Evolutionary conservation across 2,888 invertebrate genomes (phyloP).

Genomic region (Nesidiocoris tenuis): DNA sequence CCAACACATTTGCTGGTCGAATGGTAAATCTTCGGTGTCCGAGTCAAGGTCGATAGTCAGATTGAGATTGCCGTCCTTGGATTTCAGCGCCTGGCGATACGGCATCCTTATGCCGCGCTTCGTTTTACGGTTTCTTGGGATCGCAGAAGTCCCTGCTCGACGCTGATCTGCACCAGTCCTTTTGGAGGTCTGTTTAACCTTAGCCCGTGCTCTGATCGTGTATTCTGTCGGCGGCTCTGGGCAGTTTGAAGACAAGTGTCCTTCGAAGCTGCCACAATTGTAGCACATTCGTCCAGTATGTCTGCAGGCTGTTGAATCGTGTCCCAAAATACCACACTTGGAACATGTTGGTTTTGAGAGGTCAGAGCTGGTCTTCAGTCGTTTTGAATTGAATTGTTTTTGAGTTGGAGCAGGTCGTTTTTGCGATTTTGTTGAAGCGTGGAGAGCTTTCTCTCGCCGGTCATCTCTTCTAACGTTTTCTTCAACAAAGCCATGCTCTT

Average conservation of each 20-base stretch:
- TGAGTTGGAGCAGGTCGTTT: not conserved
- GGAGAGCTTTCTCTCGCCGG: not conserved
- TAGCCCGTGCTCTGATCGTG: not conserved
- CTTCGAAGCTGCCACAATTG: not conserved
- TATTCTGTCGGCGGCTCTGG: not conserved
- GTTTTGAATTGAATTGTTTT: not conserved
- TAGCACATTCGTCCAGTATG: not conserved
- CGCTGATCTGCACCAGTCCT: too few relatives aligned
- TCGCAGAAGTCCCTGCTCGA: too few relatives aligned
- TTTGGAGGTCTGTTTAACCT: too few relatives aligned
- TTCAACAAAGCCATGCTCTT: slow-evolving; percentile 5
- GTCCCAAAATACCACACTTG: not conserved
- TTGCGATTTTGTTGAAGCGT: not conserved
- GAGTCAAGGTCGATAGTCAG: too few relatives aligned
- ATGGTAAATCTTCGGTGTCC: too few relatives aligned
- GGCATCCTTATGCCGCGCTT: not conserved
- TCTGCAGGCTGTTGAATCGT: not conserved
- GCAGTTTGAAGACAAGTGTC: not conserved
- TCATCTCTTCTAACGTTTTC: slow-evolving; percentile 6
- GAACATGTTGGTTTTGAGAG: not conserved
- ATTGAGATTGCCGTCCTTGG: not conserved
- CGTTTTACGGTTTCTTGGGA: too few relatives aligned
- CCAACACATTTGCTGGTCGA: not conserved
- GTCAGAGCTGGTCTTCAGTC: not conserved
- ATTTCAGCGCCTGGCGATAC: not conserved